A percentile compares a stretch with the other conserved stretches of the same genome.
These are phyloP conservation scores for Hiodon alosoides DNA, from an alignment of 2,113 vertebrate genomes.

Conservation along the genomic window DNA sequence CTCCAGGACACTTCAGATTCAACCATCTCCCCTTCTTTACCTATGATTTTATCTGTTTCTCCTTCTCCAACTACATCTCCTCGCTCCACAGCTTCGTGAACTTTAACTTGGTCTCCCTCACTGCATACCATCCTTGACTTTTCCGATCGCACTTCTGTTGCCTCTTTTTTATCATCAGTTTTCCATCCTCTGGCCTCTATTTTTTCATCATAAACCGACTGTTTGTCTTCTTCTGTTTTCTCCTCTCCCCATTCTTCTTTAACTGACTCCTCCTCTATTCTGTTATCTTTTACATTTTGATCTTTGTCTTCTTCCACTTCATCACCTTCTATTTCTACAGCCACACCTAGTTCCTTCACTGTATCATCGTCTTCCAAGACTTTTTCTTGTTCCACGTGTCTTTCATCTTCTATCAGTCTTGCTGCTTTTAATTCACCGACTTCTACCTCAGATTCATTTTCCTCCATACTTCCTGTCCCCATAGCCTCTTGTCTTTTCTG, in stretches of 20 bases:
- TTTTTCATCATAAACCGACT: neutral
- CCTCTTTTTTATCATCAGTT: neutral
- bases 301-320: constrained; percentile 6
- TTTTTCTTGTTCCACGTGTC: neutral
- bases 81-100: neutral
- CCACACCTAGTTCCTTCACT: neutral
- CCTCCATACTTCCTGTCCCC: constrained; percentile 21
- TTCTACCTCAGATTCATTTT: constrained; percentile 1
- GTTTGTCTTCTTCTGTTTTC: constrained; percentile 5
- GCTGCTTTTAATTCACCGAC: neutral
- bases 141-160: neutral
- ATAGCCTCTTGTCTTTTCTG: too few relatives aligned
- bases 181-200: neutral
- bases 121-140: neutral
- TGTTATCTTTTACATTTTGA: constrained; percentile 13
- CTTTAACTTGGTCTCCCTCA: neutral
- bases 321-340: neutral
- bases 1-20: neutral
- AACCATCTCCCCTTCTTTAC: neutral
- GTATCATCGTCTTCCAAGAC: neutral
- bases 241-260: neutral
- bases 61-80: neutral
- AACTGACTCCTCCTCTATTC: constrained; percentile 17
- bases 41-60: neutral
- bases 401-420: neutral